Percentiles rank a stretch among this genome's conserved stretches.
These are phyloP conservation scores for Emydocephalus ijimae DNA, from an alignment of 2,113 vertebrate species.

Conservation along the genomic window DNA sequence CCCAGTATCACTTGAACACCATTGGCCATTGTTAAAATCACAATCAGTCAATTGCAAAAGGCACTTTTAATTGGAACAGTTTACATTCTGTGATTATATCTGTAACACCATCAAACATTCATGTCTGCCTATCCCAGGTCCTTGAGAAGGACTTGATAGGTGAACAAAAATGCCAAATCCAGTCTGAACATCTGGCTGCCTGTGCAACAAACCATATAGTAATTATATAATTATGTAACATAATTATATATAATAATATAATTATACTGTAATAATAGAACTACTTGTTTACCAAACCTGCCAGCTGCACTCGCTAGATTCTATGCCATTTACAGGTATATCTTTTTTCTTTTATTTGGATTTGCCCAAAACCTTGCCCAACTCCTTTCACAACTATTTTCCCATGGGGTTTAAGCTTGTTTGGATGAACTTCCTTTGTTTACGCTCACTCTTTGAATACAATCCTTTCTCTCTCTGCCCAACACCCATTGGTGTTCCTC, in stretches of 20 bases:
- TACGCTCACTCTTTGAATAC: neutral
- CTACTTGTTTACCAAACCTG: neutral
- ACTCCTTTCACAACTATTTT: neutral
- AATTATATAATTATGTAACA: neutral
- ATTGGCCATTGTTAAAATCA: neutral
- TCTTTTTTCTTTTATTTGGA: neutral
- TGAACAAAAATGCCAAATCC: neutral
- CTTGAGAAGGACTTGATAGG: neutral
- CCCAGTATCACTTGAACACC: neutral
- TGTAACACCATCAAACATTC: neutral
- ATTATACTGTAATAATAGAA: neutral
- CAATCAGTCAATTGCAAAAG: neutral
- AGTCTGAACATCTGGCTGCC: neutral
- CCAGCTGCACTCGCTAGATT: neutral
- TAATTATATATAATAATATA: neutral
- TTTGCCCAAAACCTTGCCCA: neutral
- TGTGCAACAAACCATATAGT: neutral
- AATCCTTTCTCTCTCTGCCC: neutral
- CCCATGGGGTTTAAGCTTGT: neutral
- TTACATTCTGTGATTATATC: neutral
- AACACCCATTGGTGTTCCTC: neutral
- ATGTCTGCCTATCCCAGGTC: neutral
- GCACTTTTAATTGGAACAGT: neutral
- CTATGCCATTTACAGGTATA: neutral
- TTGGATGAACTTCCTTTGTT: neutral